Percentiles rank a stretch among this genome's conserved stretches.
Conservation (phyloP, 1,140 invertebrate species). For the Neoseiulus cucumeris region DNA sequence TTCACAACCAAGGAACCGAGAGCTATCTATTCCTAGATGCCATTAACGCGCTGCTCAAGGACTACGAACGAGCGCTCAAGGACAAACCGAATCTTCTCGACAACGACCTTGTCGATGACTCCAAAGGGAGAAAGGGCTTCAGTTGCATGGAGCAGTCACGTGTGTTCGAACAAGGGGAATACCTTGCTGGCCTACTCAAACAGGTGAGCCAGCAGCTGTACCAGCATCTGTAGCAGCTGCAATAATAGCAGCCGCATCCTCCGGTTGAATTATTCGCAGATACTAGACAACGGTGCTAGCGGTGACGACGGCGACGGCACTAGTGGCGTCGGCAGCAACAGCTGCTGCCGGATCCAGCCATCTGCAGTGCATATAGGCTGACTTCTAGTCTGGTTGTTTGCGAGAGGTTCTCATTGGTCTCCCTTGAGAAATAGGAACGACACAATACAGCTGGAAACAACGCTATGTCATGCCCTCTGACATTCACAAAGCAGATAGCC, state of each 20-base stretch:
- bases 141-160: conserved; percentile 8
- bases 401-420: no score
- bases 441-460: no score
- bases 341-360: no score
- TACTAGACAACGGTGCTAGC: no score
- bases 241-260: not conserved
- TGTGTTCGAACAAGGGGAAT: not conserved
- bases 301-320: no score
- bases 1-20: conserved; percentile 6
- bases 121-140: not conserved
- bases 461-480: no score
- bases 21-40: not conserved
- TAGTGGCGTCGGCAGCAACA: no score
- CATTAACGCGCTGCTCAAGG: not conserved
- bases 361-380: no score
- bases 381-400: no score
- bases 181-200: not conserved
- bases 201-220: not conserved
- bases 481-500: no score
- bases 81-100: conserved; percentile 7
- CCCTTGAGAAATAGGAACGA: no score
- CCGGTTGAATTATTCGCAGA: not conserved
- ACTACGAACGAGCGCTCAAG: conserved; percentile 1
- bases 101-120: not conserved
- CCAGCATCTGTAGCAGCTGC: no score